These are phyloP conservation scores for Drosophila melanogaster DNA, from an alignment of 1,140 invertebrate genomes.

Conservation along the genomic window Release_6_plus_ISO1_MT NT_037436.4:9568501-9569000, in stretches of 20 bases:
- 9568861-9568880: neutral
- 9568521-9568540: slow-evolving; percentile 75
- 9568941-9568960: neutral
- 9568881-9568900: slow-evolving; percentile 28
- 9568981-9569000: neutral
- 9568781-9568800: slow-evolving; percentile 34
- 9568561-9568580: slow-evolving; percentile 44
- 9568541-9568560: slow-evolving; percentile 8
- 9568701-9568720: slow-evolving; percentile 48
- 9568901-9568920: neutral
- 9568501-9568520: slow-evolving; percentile 70
- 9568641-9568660: slow-evolving; percentile 78
- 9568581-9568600: slow-evolving; percentile 26
- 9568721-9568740: slow-evolving; percentile 47
- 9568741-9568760: slow-evolving; percentile 29
- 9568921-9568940: neutral
- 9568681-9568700: slow-evolving; percentile 75
- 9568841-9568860: slow-evolving; percentile 7
- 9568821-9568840: slow-evolving; percentile 34
- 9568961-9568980: slow-evolving; percentile 1
- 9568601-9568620: slow-evolving; percentile 52
- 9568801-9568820: slow-evolving; percentile 71
- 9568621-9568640: slow-evolving; percentile 77
- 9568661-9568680: slow-evolving; percentile 75
- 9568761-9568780: slow-evolving; percentile 2